These are phyloP conservation scores for Drosophila parthenogenetica DNA, from an alignment of 2,888 invertebrate genomes.

Conservation along the genomic window DNA sequence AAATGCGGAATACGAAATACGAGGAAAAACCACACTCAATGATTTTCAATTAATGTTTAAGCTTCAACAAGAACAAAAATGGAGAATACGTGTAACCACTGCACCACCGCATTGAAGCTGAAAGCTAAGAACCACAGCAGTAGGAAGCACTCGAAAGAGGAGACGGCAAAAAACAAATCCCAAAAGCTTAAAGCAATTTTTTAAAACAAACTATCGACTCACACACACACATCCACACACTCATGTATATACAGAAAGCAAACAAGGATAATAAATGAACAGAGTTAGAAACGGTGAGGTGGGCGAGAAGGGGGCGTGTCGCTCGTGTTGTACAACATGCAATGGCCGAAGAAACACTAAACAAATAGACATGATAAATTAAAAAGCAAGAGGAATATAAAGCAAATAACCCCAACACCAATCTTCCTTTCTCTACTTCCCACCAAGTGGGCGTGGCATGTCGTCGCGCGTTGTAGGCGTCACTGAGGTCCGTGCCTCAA, in stretches of 20 bases:
- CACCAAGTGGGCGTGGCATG: conserved; percentile 38
- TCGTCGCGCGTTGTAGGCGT: conserved; percentile 42
- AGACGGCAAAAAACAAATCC: conserved; percentile 58
- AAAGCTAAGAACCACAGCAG: conserved; percentile 22
- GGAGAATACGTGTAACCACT: conserved; percentile 20
- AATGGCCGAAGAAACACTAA: conserved; percentile 64
- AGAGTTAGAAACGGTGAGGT: conserved; percentile 1
- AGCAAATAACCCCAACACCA: conserved; percentile 51
- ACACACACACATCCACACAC: conserved; percentile 26
- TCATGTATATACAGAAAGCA: conserved; percentile 42
- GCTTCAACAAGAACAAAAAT: conserved; percentile 27
- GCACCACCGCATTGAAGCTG: conserved; percentile 21
- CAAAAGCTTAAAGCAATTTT: conserved; percentile 53
- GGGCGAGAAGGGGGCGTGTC: conserved; percentile 3
- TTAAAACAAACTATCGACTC: conserved; percentile 69
- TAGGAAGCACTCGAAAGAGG: conserved; percentile 32
- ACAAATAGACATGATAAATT: conserved; percentile 81
- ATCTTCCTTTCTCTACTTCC: background rate
- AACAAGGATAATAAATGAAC: conserved; percentile 75
- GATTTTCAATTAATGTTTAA: conserved; percentile 71
- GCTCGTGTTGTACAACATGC: conserved; percentile 42
- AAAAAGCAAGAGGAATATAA: conserved; percentile 68
- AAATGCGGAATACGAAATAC: background rate
- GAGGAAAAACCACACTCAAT: conserved; percentile 45
- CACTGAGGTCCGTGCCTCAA: conserved; percentile 38